Evolutionary conservation across 1,140 invertebrate genomes (phyloP).

Genomic region (Cyphomyrmex costatus): DNA sequence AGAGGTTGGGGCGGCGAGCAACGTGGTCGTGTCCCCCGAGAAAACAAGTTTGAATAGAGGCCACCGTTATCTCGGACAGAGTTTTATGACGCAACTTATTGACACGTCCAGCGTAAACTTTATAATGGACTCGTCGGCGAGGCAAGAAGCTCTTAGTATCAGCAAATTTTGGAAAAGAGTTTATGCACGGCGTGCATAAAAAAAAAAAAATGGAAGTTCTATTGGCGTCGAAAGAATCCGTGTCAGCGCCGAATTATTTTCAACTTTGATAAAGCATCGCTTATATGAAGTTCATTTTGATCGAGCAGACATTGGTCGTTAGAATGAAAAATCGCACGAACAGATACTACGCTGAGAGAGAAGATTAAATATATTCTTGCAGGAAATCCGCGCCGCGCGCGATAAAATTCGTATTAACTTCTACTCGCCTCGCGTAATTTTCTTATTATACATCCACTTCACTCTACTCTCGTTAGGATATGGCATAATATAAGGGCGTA

Average conservation of each 20-base stretch:
- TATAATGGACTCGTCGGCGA: slow-evolving; percentile 46
- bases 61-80: slow-evolving; percentile 9
- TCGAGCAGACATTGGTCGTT: slow-evolving; percentile 14
- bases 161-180: not conserved
- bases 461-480: not conserved
- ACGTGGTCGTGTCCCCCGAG: slow-evolving; percentile 5
- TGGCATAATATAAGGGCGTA: not conserved
- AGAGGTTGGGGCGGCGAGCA: not conserved
- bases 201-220: not conserved
- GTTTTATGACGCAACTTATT: slow-evolving; percentile 46
- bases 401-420: slow-evolving; percentile 19
- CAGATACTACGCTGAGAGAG: not conserved
- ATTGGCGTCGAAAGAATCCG: not conserved
- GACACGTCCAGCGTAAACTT: slow-evolving; percentile 42
- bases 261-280: slow-evolving; percentile 15
- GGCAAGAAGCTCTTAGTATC: not conserved
- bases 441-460: slow-evolving; percentile 2
- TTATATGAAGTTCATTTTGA: not conserved
- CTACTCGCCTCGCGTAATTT: not conserved
- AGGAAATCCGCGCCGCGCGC: not conserved
- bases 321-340: slow-evolving; percentile 32
- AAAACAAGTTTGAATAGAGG: slow-evolving; percentile 34
- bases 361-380: slow-evolving; percentile 34
- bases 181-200: not conserved
- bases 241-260: slow-evolving; percentile 27